Percentiles rank a stretch among this genome's conserved stretches.
phyloP scores from a whole-genome alignment of 53 echinoderm and acorn worm species.

The Patiria pectinifera region DNA sequence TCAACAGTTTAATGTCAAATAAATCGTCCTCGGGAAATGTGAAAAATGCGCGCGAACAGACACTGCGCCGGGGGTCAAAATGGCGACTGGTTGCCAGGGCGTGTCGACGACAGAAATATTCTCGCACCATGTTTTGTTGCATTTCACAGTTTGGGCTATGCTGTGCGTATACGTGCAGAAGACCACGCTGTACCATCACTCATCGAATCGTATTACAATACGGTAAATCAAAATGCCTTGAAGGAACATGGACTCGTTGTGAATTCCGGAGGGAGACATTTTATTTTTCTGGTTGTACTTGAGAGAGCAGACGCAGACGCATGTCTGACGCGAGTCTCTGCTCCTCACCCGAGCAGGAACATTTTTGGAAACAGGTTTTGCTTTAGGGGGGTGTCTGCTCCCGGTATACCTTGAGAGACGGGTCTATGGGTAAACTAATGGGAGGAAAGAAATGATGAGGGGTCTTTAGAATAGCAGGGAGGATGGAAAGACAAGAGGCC shows the following conservation, averaged over 20 bases:
- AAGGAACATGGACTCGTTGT: background rate
- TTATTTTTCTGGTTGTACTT: background rate
- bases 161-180: background rate
- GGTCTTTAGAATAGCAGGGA: no score
- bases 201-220: background rate
- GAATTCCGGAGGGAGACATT: background rate
- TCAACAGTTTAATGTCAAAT: constrained; percentile 18
- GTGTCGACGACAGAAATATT: constrained; percentile 25
- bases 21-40: constrained; percentile 16
- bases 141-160: background rate
- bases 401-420: no score
- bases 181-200: background rate
- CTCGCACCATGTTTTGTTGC: background rate
- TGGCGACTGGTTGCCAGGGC: constrained; percentile 4
- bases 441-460: no score
- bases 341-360: background rate
- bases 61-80: constrained; percentile 14
- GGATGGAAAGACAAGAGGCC: no score
- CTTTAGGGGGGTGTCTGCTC: no score
- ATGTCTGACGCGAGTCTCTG: background rate
- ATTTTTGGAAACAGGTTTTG: no score
- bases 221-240: background rate
- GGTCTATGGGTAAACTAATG: no score
- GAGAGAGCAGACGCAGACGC: background rate
- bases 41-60: constrained; percentile 16